Evolutionary conservation across 2,888 invertebrate species (phyloP), one percentile per base, ranked within the genome.

Genomic region (Diarsia dahlii): DNA sequence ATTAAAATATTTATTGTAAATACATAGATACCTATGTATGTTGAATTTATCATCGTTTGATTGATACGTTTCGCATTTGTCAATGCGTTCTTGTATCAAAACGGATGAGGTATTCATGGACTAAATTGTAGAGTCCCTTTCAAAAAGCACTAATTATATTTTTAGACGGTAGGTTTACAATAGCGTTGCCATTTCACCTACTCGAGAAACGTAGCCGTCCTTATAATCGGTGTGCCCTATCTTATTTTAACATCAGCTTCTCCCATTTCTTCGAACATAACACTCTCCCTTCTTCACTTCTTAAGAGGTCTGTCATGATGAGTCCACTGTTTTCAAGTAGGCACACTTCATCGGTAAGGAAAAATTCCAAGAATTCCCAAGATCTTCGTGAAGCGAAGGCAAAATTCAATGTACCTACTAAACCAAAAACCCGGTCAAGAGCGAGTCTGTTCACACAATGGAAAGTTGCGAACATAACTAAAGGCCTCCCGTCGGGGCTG

Each of bases 201-300:
- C 28, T 81, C 54, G 6, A 58, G 45, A 46, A 63, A 75, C n/a
- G 45, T 39, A 50, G 28, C 28, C 50, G 45, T 56, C n/a, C 34
- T 46, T 54, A 15, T 18, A 70, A 67, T 34, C 34, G 48, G 54
- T 80, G 84, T 81, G 81, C 77, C 52, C 50, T 82, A 82, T 85
- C 82, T 71, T 60, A 68, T 69, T 73, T 65, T 74, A 34, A 68
- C 73, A 82, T 77, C 77, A 48, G 39, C 77, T 15, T 39, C 18
- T 66, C 13, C 71, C 10, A 67, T 73, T 71, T 62, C 52, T 68
- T 56, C 13, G 63, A 81, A 84, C 34, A 20, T 56, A 46, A 50
- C 46, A 28, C 50, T 58, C 4, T n/a, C 23, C 60, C 23, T 54
- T 54, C 58, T 80, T 71, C 45, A 71, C 18, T 62, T 18, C 34